Evolutionary conservation across 2,113 vertebrate genomes (phyloP).

Genomic region (Bos javanicus): DNA sequence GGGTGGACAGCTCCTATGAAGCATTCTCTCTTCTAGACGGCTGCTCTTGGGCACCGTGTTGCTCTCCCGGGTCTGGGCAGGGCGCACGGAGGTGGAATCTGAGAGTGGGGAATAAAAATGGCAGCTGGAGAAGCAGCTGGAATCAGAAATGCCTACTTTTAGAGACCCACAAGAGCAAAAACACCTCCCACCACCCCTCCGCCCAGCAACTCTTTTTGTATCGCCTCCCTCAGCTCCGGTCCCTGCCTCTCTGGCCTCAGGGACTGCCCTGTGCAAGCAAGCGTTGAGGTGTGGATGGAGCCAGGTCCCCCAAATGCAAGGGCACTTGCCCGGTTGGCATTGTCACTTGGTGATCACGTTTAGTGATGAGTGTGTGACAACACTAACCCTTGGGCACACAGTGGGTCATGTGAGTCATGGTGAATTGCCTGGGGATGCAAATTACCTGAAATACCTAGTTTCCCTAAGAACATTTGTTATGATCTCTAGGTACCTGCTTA

Average conservation of each 20-base stretch:
- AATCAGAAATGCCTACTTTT: not conserved
- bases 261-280: not conserved
- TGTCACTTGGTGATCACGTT: not conserved
- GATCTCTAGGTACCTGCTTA: not conserved
- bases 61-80: no score
- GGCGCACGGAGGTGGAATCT: not conserved
- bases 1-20: not conserved
- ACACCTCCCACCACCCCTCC: accelerated
- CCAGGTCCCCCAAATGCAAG: not conserved
- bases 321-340: no score
- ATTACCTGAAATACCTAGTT: not conserved
- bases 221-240: not conserved
- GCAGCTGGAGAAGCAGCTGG: not conserved
- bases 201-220: accelerated
- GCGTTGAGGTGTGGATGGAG: not conserved
- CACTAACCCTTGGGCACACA: not conserved
- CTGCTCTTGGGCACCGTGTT: not conserved
- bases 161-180: no score
- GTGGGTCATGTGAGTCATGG: not conserved
- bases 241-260: not conserved
- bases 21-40: not conserved
- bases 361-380: not conserved
- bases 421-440: not conserved
- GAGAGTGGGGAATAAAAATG: not conserved
- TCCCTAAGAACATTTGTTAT: not conserved